phyloP scores from a whole-genome alignment of 2,797 vertebrate genomes.

The Lepidocolaptes lacrymiger region DNA sequence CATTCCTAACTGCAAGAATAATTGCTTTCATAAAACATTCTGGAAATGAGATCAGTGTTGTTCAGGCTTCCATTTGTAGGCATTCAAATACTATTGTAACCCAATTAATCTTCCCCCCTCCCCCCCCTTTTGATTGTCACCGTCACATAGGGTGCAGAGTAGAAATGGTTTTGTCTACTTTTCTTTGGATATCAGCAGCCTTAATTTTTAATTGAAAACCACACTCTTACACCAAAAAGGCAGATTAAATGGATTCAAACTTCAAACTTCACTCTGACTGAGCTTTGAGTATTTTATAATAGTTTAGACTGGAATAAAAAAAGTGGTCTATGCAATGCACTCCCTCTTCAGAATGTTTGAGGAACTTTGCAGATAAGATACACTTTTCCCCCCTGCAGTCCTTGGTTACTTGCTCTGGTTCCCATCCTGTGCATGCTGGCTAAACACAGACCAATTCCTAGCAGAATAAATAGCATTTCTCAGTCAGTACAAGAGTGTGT shows the following conservation, averaged over 20 bases:
- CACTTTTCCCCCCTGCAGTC: neutral
- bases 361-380: neutral
- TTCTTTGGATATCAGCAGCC: neutral
- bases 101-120: neutral
- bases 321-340: neutral
- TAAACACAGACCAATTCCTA: constrained; percentile 49
- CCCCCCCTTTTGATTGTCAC: neutral
- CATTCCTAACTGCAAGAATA: neutral
- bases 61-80: neutral
- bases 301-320: neutral
- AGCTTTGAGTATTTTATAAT: neutral
- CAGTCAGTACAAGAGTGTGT: neutral
- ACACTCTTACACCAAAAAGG: neutral
- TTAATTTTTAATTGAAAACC: constrained; percentile 33
- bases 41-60: neutral
- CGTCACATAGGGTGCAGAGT: neutral
- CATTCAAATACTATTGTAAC: neutral
- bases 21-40: neutral
- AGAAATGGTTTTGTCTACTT: neutral
- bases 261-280: neutral
- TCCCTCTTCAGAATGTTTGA: neutral
- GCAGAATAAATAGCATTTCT: constrained; percentile 42
- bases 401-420: constrained; percentile 36
- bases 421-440: constrained; percentile 38
- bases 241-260: neutral